Evolutionary conservation across 2,797 vertebrate genomes (phyloP).

Genomic region (Sphaeramia orbicularis): DNA sequence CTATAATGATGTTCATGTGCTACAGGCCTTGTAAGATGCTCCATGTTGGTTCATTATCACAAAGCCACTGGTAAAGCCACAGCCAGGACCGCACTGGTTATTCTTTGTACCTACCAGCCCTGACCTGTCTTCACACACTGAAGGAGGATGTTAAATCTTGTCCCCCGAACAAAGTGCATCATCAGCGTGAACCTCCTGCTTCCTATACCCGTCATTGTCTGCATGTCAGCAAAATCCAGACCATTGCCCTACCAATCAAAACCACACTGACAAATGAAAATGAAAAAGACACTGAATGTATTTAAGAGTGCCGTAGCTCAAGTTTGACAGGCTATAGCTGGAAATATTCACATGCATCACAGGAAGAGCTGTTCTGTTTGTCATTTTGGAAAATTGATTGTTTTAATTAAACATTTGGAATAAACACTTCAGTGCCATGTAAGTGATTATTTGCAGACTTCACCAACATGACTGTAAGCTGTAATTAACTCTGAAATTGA

Average conservation of each 20-base stretch:
- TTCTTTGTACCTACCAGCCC: neutral
- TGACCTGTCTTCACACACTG: constrained; percentile 6
- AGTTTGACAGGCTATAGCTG: constrained; percentile 19
- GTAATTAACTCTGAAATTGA: constrained; percentile 26
- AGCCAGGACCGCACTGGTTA: constrained; percentile 1
- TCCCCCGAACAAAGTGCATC: constrained; percentile 52
- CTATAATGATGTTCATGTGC: constrained; percentile 1
- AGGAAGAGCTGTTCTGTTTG: constrained; percentile 17
- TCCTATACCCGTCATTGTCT: constrained; percentile 45
- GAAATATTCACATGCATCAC: constrained; percentile 26
- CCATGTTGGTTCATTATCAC: constrained; percentile 31
- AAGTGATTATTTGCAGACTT: constrained; percentile 33
- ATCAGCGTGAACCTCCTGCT: constrained; percentile 42
- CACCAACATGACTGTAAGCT: constrained; percentile 19
- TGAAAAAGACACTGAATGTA: constrained; percentile 6
- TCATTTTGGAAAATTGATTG: constrained; percentile 25
- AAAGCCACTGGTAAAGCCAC: constrained; percentile 33
- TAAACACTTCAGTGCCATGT: constrained; percentile 14
- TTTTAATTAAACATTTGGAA: constrained; percentile 46
- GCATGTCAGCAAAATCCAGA: constrained; percentile 55
- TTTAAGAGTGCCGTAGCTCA: constrained; percentile 19
- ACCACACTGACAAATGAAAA: constrained; percentile 37
- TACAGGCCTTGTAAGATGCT: constrained; percentile 18
- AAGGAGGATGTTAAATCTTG: constrained; percentile 47
- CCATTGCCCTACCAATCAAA: constrained; percentile 58